phyloP scores from a whole-genome alignment of 2,888 invertebrate species.

The Zhuqinia jingwanae region DNA sequence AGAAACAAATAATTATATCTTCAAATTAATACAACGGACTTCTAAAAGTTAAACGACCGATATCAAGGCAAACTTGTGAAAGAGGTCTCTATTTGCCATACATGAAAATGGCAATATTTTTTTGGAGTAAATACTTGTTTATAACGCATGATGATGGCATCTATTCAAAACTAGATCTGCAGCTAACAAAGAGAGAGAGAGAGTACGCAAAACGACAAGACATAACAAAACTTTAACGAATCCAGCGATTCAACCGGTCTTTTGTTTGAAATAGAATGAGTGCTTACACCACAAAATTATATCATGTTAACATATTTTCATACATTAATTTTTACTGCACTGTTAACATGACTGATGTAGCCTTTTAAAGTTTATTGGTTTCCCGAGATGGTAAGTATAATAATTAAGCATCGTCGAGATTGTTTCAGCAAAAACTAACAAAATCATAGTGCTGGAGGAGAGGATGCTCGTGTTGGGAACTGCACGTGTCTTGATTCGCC shows the following conservation, averaged over 20 bases:
- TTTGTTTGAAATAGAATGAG: neutral
- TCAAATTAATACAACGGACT: neutral
- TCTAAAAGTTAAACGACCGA: conserved; percentile 77
- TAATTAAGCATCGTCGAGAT: no score
- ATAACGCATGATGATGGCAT: no score
- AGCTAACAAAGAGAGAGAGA: neutral
- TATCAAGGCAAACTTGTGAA: conserved; percentile 78
- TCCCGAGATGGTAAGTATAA: neutral
- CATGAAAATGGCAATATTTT: neutral
- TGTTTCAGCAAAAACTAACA: neutral
- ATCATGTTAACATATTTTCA: no score
- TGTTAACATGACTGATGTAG: neutral
- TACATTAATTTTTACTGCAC: no score
- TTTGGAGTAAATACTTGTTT: neutral
- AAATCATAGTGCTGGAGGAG: neutral
- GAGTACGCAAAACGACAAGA: neutral
- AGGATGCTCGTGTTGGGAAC: neutral
- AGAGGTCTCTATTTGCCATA: neutral
- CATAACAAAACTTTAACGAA: conserved; percentile 21
- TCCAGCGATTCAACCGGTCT: conserved; percentile 22
- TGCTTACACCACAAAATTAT: no score
- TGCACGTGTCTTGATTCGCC: conserved; percentile 76
- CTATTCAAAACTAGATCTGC: conserved; percentile 33
- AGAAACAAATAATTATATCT: neutral
- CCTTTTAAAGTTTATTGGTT: neutral